A percentile compares a stretch with the other conserved stretches of the same genome.
phyloP scores from a whole-genome alignment of 2,797 vertebrate species.

The Anomalospiza imberbis region DNA sequence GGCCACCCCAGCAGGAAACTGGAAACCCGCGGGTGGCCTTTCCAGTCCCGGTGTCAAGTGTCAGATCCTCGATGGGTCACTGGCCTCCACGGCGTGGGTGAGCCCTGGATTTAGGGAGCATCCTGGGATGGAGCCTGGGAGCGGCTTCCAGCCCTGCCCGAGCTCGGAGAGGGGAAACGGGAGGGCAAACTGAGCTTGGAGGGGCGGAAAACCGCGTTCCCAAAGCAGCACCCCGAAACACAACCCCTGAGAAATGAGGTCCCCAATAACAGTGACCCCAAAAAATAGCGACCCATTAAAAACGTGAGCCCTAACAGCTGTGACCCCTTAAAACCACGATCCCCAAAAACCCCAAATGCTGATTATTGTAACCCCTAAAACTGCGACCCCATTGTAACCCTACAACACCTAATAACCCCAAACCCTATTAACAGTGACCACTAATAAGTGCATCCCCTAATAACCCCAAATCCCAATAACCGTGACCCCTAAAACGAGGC shows the following conservation, averaged over 20 bases:
- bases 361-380: background rate
- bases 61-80: background rate
- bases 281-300: background rate
- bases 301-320: no score
- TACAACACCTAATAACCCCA: background rate
- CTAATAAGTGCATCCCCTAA: background rate
- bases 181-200: background rate
- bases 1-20: background rate
- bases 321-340: background rate
- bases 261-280: background rate
- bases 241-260: accelerated
- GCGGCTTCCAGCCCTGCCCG: background rate
- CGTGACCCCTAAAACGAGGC: background rate
- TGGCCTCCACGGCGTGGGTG: accelerated
- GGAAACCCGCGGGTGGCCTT: accelerated
- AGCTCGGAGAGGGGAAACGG: accelerated
- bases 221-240: background rate
- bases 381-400: background rate
- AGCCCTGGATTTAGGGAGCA: background rate
- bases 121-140: background rate
- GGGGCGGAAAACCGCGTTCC: background rate
- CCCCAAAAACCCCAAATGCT: background rate
- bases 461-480: background rate
- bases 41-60: background rate
- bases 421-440: background rate